Percentiles rank a stretch among this genome's conserved stretches.
Evolutionary conservation across 2,888 invertebrate genomes (phyloP).

Genomic region (Trichogramma evanescens): DNA sequence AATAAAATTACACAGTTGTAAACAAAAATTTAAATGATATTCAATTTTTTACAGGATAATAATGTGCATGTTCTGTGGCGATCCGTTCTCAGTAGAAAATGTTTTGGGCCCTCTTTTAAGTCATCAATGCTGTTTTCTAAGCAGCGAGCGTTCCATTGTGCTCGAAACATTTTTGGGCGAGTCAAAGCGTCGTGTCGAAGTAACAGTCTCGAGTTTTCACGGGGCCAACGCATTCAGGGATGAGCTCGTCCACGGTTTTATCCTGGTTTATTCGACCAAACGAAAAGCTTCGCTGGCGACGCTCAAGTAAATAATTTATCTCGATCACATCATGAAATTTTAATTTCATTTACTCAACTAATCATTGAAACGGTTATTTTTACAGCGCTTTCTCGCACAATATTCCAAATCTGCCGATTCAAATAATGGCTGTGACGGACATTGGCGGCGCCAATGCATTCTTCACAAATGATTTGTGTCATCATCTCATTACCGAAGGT

Average conservation of each 20-base stretch:
- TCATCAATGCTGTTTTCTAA: constrained; percentile 80
- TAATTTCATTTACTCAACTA: not conserved
- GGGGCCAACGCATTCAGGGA: constrained; percentile 87
- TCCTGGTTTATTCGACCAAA: constrained; percentile 90
- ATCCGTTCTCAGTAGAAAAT: constrained; percentile 84
- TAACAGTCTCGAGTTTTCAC: constrained; percentile 91
- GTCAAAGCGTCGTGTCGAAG: constrained; percentile 80
- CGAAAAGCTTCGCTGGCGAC: constrained; percentile 90
- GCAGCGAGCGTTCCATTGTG: constrained; percentile 79
- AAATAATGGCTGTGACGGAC: constrained; percentile 89
- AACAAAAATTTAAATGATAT: not conserved
- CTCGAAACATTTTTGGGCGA: constrained; percentile 89
- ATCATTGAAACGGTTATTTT: constrained; percentile 22
- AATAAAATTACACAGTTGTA: not conserved
- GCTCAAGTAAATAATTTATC: constrained; percentile 58
- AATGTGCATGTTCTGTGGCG: constrained; percentile 95
- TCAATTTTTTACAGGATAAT: constrained; percentile 59
- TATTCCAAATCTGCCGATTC: constrained; percentile 86
- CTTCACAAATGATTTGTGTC: constrained; percentile 83
- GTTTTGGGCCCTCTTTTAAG: constrained; percentile 80
- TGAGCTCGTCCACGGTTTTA: constrained; percentile 89
- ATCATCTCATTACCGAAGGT: constrained; percentile 86
- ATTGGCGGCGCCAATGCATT: constrained; percentile 83
- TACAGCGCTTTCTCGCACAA: constrained; percentile 85
- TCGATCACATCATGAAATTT: not conserved